Conservation (phyloP, 2,113 vertebrate species). For the Barbus barbus region DNA sequence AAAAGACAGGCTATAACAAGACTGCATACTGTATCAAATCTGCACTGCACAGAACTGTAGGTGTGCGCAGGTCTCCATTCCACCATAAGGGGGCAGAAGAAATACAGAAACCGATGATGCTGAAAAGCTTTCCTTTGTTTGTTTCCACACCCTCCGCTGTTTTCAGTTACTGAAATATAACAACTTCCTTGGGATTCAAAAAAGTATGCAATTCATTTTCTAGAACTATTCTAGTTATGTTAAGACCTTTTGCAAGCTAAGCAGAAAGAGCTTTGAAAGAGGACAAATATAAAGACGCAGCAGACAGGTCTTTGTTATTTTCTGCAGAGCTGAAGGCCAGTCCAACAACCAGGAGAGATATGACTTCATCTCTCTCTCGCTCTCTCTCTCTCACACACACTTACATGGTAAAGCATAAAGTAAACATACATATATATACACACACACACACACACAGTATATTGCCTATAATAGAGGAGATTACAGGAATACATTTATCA, state of each 20-base stretch:
- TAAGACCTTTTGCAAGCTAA: slow-evolving; percentile 41
- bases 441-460: too few relatives aligned
- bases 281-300: neutral
- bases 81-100: slow-evolving; percentile 57
- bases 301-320: slow-evolving; percentile 5
- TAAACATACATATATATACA: too few relatives aligned
- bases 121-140: slow-evolving; percentile 50
- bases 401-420: too few relatives aligned
- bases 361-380: too few relatives aligned
- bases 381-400: too few relatives aligned
- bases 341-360: too few relatives aligned
- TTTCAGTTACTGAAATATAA: slow-evolving; percentile 58
- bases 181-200: slow-evolving; percentile 54
- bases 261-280: slow-evolving; percentile 39
- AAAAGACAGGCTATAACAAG: neutral
- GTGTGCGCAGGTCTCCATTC: neutral
- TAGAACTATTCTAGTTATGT: slow-evolving; percentile 39
- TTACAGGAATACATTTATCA: too few relatives aligned
- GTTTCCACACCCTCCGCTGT: slow-evolving; percentile 52
- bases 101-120: slow-evolving; percentile 2
- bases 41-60: neutral
- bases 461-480: too few relatives aligned
- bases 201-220: slow-evolving; percentile 41
- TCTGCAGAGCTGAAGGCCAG: neutral
- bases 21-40: too few relatives aligned